A percentile compares a stretch with the other conserved stretches of the same genome.
These are phyloP conservation scores for Scotopteryx bipunctaria DNA, from an alignment of 2,888 invertebrate genomes.

Conservation along the genomic window DNA sequence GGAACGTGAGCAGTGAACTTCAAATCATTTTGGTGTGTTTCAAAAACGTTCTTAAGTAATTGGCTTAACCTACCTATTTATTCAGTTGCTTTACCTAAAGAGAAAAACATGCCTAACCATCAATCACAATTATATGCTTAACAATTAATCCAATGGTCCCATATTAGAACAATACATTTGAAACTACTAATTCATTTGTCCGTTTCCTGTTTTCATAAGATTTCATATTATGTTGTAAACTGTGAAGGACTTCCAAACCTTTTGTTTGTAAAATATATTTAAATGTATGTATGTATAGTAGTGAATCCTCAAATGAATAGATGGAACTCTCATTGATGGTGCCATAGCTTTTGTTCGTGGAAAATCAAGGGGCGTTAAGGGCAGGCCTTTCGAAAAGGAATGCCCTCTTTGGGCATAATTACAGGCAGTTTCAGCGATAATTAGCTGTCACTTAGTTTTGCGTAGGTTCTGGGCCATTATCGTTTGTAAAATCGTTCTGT, in stretches of 20 bases:
- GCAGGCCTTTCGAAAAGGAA: conserved; percentile 52
- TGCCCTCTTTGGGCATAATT: conserved; percentile 63
- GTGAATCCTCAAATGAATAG: conserved; percentile 31
- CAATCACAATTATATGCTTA: no score
- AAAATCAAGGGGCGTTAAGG: conserved; percentile 62
- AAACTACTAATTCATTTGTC: conserved; percentile 12
- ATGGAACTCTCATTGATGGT: conserved; percentile 55
- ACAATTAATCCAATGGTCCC: conserved; percentile 8
- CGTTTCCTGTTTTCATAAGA: conserved; percentile 20
- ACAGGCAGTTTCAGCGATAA: conserved; percentile 60
- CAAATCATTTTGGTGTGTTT: not conserved
- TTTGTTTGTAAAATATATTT: conserved; percentile 5
- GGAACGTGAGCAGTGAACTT: conserved; percentile 1
- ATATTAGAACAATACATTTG: conserved; percentile 5
- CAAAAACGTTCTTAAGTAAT: not conserved
- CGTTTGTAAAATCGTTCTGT: conserved; percentile 10
- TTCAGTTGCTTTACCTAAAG: no score
- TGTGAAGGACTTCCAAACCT: not conserved
- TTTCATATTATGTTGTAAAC: not conserved
- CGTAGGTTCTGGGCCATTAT: conserved; percentile 33
- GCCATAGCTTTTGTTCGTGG: conserved; percentile 63
- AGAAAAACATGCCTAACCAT: no score
- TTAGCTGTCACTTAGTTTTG: conserved; percentile 52
- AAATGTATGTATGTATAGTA: conserved; percentile 3
- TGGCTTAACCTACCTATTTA: no score